Base-by-base conservation (phyloP, 1,140 invertebrate species). In the Carcinoscorpius rotundicauda region DNA sequence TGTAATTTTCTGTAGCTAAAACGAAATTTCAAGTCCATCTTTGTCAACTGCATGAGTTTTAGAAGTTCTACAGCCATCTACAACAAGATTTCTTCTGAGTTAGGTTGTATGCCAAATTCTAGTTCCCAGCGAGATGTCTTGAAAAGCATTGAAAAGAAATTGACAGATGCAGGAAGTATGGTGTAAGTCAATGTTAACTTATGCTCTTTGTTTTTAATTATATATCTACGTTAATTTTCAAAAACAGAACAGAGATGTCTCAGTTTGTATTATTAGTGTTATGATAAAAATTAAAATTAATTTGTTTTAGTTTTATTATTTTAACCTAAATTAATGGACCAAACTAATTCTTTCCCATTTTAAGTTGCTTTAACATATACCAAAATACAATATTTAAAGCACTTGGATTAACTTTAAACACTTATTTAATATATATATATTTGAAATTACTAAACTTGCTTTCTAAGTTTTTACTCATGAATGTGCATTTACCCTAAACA, bases 31-130 rank as follows among this genome's bases (percentile, higher is more conserved):
- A 83, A 83, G 69, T 78, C 82, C 67, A 81, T 91, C 11, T 89
- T 87, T 72, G 79, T 93, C 3, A 93, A 93, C 76, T 93, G 89
- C 71, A 91, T 88, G 55, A 82, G 83, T 58, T 83, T 92, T 70
- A 87, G 86, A 73, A 86, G 85, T 49, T 82, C 89, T 3, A 77
- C 78, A 5, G 79, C 83, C 50, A 87, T 93, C 69, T 93, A 86
- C 61, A 69, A 72, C 57, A 64, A 65, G 6, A 74, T 78, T 74
- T 79, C 78, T 6, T 57, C 65, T 50, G 68, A 74, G 58, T 66
- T 73, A 49, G 64, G 63, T 5, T 6, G 64, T 3, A 65, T 64
- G 49, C 51, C 55, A 10, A 59, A 66, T 53, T 62, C 64, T 56
- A 60, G 55, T 11, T 59, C 66, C 61, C 78, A 83, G 58, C 86